A percentile compares a stretch with the other conserved stretches of the same genome.
Evolutionary conservation across 2,113 vertebrate genomes (phyloP).

Genomic region (Microtus ochrogaster): DNA sequence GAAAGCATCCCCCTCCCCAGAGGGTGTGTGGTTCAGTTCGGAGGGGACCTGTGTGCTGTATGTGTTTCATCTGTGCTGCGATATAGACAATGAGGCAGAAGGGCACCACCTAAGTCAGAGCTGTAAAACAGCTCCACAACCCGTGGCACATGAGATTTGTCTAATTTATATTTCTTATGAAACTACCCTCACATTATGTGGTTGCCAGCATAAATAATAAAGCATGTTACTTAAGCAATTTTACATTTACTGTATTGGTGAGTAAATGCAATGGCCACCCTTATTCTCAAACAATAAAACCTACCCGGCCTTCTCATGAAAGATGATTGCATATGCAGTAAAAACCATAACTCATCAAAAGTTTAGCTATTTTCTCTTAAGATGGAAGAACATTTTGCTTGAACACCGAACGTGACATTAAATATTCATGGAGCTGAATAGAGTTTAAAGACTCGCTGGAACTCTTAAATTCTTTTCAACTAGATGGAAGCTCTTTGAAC

Average conservation of each 20-base stretch:
- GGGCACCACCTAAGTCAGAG: conserved; percentile 78
- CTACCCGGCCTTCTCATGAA: conserved; percentile 84
- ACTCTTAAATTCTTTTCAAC: conserved; percentile 84
- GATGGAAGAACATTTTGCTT: conserved; percentile 80
- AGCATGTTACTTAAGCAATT: conserved; percentile 79
- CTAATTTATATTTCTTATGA: conserved; percentile 81
- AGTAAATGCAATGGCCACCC: conserved; percentile 81
- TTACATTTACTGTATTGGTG: conserved; percentile 82
- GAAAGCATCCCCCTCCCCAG: conserved; percentile 4
- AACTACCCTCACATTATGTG: conserved; percentile 72
- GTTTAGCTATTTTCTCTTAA: conserved; percentile 87
- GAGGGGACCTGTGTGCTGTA: background rate
- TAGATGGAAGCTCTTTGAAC: conserved; percentile 79
- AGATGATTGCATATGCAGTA: conserved; percentile 83
- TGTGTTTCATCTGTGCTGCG: conserved; percentile 56
- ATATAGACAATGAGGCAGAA: conserved; percentile 42
- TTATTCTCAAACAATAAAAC: conserved; percentile 79
- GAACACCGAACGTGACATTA: conserved; percentile 82
- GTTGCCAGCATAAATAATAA: conserved; percentile 84
- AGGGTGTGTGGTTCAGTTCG: background rate
- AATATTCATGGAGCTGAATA: conserved; percentile 86
- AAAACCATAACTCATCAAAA: conserved; percentile 84
- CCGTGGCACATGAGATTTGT: conserved; percentile 79
- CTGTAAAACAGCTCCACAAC: conserved; percentile 76
- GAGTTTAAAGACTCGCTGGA: conserved; percentile 79